Conservation (phyloP, 2,888 invertebrate species). For the Atrina japonica region DNA sequence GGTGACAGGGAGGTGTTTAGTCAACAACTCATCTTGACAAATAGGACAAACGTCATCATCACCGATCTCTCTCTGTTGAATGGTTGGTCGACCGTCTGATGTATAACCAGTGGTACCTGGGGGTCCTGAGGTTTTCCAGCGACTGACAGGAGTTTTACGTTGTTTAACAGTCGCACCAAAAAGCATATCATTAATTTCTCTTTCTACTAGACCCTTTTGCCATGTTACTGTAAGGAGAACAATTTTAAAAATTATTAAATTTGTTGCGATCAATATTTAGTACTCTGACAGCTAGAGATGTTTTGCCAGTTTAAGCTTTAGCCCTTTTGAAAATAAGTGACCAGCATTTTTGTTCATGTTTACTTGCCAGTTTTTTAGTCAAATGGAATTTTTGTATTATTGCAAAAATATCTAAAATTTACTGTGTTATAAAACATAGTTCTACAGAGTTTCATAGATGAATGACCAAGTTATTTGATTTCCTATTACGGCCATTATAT, state of each 20-base stretch:
- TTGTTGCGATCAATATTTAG: neutral
- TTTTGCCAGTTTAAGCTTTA: too few species aligned
- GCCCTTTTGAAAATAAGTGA: too few species aligned
- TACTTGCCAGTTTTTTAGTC: too few species aligned
- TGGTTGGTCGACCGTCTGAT: conserved; percentile 60
- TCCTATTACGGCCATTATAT: too few species aligned
- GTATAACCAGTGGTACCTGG: conserved; percentile 14
- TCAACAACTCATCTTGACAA: conserved; percentile 80
- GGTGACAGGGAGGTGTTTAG: conserved; percentile 78
- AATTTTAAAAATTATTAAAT: neutral
- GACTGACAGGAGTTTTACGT: conserved; percentile 42
- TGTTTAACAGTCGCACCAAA: conserved; percentile 61
- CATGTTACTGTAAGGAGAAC: conserved; percentile 76
- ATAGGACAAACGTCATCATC: conserved; percentile 81
- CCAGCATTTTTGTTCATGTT: too few species aligned
- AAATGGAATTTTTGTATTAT: too few species aligned
- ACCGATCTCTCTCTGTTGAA: conserved; percentile 75
- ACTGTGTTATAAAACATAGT: too few species aligned
- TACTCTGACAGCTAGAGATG: conserved; percentile 3
- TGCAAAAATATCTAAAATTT: too few species aligned
- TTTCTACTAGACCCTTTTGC: conserved; percentile 80
- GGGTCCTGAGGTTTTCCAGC: conserved; percentile 33
- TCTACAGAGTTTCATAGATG: too few species aligned
- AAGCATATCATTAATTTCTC: conserved; percentile 79
- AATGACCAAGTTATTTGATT: too few species aligned